Percentiles rank a stretch among this genome's conserved stretches.
phyloP scores from a whole-genome alignment of 2,113 vertebrate species.

The Romanogobio albipinnatus region DNA sequence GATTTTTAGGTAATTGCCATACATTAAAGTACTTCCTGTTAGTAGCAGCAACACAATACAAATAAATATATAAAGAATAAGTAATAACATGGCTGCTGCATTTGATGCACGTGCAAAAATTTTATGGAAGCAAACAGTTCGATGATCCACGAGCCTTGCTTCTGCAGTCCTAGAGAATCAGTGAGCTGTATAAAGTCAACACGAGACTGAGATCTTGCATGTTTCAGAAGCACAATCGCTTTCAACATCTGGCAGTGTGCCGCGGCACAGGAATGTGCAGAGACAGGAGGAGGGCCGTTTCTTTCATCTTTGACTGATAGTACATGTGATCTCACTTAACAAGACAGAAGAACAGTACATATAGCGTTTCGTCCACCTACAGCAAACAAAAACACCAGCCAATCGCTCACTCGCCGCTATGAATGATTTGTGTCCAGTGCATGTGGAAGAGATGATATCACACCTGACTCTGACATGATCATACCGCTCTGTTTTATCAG shows the following conservation, averaged over 20 bases:
- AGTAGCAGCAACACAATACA: background rate
- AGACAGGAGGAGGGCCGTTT: constrained; percentile 39
- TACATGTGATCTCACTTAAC: constrained; percentile 53
- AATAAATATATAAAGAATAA: background rate
- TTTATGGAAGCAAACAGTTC: too few species aligned
- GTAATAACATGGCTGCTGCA: too few species aligned
- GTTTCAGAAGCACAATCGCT: constrained; percentile 14
- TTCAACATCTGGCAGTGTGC: constrained; percentile 22
- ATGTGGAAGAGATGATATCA: background rate
- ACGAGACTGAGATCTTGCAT: constrained; percentile 7
- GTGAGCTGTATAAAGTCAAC: constrained; percentile 39
- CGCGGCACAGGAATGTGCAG: constrained; percentile 26
- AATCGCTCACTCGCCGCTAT: background rate
- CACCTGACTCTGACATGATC: background rate
- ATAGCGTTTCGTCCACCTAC: background rate
- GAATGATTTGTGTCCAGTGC: background rate
- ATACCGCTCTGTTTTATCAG: too few species aligned
- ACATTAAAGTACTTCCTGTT: background rate
- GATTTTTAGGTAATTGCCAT: too few species aligned
- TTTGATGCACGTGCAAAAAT: background rate
- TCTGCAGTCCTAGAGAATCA: background rate
- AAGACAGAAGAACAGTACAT: constrained; percentile 39
- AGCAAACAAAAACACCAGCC: constrained; percentile 6
- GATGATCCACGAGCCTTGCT: background rate
- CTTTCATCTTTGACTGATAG: constrained; percentile 54